Evolutionary conservation across 2,113 vertebrate species (phyloP).

Genomic region (Desmodus rotundus): DNA sequence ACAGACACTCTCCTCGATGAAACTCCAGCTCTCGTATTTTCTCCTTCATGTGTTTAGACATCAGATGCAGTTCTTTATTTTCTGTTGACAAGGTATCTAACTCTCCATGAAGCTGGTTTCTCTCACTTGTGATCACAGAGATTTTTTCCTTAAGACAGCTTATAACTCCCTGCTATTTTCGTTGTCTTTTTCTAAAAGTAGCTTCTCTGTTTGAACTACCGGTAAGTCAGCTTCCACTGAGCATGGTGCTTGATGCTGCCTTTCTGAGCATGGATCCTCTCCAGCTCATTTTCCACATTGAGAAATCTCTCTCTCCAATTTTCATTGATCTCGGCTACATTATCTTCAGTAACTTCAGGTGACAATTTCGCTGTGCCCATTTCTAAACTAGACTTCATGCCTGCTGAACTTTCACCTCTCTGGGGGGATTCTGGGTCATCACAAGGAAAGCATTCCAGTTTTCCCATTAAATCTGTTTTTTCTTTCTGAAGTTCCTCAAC

Average conservation of each 20-base stretch:
- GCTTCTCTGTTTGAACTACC: conserved; percentile 79
- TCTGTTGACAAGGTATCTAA: conserved; percentile 82
- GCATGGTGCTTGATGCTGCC: conserved; percentile 78
- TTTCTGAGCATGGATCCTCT: conserved; percentile 81
- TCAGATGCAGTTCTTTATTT: conserved; percentile 79
- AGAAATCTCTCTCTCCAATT: conserved; percentile 83
- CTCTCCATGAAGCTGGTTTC: conserved; percentile 79
- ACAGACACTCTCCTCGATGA: conserved; percentile 73
- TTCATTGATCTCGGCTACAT: conserved; percentile 75
- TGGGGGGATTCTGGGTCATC: conserved; percentile 72
- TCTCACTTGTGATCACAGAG: conserved; percentile 77
- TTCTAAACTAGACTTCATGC: conserved; percentile 76
- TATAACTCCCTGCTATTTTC: conserved; percentile 78
- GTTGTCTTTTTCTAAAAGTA: conserved; percentile 78
- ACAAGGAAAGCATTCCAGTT: conserved; percentile 59
- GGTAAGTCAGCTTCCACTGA: conserved; percentile 81
- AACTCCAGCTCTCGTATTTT: conserved; percentile 81
- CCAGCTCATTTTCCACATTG: conserved; percentile 81
- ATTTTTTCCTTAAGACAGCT: conserved; percentile 83
- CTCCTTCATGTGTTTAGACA: conserved; percentile 79
- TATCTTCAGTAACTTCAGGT: conserved; percentile 74
- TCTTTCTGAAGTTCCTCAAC: conserved; percentile 76
- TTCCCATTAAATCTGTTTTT: conserved; percentile 66
- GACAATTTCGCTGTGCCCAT: conserved; percentile 65
- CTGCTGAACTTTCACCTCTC: conserved; percentile 64